Evolutionary conservation across 2,888 invertebrate species (phyloP).

Genomic region (Onthophagus sagittarius): DNA sequence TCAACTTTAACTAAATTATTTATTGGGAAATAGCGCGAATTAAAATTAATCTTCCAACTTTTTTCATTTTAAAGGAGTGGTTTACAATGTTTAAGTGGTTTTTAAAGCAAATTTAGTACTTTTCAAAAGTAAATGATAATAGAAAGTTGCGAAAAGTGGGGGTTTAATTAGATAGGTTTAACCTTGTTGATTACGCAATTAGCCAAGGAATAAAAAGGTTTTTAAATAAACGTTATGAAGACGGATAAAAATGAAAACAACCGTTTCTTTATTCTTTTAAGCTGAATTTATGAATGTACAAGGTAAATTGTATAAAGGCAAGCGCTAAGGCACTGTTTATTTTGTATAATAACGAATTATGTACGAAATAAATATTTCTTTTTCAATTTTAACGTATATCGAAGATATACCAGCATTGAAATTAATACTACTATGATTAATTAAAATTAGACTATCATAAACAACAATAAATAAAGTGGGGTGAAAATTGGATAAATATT

Average conservation of each 20-base stretch:
- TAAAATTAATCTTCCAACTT: too few species aligned
- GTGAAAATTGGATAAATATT: not conserved
- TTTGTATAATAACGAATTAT: too few species aligned
- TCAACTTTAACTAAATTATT: not conserved
- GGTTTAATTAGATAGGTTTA: not conserved
- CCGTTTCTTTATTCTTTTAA: too few species aligned
- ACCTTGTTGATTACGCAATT: not conserved
- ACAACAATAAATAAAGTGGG: conserved; percentile 1
- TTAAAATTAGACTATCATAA: not conserved
- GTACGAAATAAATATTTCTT: too few species aligned
- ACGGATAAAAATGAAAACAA: too few species aligned
- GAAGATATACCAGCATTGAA: not conserved
- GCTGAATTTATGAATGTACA: too few species aligned
- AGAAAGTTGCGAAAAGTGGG: not conserved
- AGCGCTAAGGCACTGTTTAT: too few species aligned
- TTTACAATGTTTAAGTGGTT: not conserved
- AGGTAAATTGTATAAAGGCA: too few species aligned
- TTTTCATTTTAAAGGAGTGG: too few species aligned
- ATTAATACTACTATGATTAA: not conserved
- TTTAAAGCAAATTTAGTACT: not conserved
- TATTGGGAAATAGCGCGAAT: too few species aligned
- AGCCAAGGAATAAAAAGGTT: too few species aligned
- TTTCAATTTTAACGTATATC: not conserved
- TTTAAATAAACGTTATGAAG: too few species aligned
- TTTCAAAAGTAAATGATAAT: not conserved